Percentiles rank a stretch among this genome's conserved stretches.
phyloP scores from a whole-genome alignment of 2,797 vertebrate genomes.

The Vespertilio murinus region DNA sequence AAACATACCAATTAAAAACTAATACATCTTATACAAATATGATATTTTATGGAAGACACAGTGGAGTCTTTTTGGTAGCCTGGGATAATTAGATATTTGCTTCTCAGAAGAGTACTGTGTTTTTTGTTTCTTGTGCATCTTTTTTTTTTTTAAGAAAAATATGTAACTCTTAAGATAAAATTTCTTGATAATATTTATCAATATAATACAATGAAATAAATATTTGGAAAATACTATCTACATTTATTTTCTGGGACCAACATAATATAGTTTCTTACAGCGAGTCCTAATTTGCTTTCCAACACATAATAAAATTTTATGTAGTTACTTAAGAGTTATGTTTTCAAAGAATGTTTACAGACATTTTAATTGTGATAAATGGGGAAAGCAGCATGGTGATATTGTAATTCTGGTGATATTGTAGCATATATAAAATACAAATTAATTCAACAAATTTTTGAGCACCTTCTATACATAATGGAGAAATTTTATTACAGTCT shows the following conservation, averaged over 20 bases:
- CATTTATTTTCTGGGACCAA: not conserved
- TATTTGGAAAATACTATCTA: not conserved
- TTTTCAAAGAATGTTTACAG: conserved; percentile 34
- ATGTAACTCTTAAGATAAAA: not conserved
- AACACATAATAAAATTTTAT: not conserved
- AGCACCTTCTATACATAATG: not conserved
- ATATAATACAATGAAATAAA: not conserved
- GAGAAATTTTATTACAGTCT: not conserved
- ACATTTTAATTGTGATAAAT: not conserved
- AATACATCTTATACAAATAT: not conserved
- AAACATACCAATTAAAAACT: not conserved
- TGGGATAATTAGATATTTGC: not conserved
- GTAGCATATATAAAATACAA: not conserved
- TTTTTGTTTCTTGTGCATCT: not conserved
- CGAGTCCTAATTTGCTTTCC: not conserved
- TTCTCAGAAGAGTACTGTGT: not conserved
- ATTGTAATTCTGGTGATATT: not conserved
- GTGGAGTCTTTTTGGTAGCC: not conserved
- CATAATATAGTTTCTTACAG: not conserved
- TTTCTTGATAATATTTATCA: not conserved
- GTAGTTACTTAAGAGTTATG: not conserved
- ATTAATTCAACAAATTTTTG: not conserved
- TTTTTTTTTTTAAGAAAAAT: not conserved
- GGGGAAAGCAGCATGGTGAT: not conserved
- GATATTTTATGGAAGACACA: not conserved